These are phyloP conservation scores for Siniperca obscura DNA, from an alignment of 2,797 vertebrate species.

Conservation along the genomic window DNA sequence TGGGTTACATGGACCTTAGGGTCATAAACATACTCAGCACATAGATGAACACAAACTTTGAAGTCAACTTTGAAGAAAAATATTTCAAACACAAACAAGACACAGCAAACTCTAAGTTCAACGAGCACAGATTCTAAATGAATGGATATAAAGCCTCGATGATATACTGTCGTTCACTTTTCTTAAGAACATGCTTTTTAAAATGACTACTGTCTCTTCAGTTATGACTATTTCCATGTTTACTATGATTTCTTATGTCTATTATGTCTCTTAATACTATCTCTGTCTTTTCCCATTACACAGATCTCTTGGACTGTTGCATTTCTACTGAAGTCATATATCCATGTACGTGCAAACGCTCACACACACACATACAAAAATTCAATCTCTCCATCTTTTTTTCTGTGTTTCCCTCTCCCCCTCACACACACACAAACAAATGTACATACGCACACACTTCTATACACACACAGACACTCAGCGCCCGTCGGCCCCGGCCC, in stretches of 20 bases:
- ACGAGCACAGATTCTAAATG: constrained; percentile 29
- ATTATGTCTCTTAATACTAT: constrained; percentile 8
- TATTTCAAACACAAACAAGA: constrained; percentile 34
- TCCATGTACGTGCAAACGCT: constrained; percentile 2
- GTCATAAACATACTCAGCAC: constrained; percentile 28
- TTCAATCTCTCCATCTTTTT: constrained; percentile 68
- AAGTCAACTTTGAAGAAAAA: constrained; percentile 16
- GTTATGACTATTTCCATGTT: constrained; percentile 20
- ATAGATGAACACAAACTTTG: constrained; percentile 34
- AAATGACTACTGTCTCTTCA: constrained; percentile 15
- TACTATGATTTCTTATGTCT: constrained; percentile 5
- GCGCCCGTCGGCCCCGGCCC: constrained; percentile 61
- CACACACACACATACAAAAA: constrained; percentile 48
- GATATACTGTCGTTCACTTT: neutral
- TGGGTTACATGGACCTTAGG: constrained; percentile 3
- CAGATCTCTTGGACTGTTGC: constrained; percentile 50
- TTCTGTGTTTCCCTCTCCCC: constrained; percentile 49
- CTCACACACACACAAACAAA: constrained; percentile 26
- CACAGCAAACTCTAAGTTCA: constrained; percentile 12
- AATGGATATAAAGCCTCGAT: neutral
- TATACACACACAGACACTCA: neutral
- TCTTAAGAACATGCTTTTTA: neutral
- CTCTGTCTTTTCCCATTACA: constrained; percentile 35
- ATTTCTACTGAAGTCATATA: constrained; percentile 60
- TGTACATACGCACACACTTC: neutral